phyloP scores from a whole-genome alignment of 2,888 invertebrate species.

The Empis livida region DNA sequence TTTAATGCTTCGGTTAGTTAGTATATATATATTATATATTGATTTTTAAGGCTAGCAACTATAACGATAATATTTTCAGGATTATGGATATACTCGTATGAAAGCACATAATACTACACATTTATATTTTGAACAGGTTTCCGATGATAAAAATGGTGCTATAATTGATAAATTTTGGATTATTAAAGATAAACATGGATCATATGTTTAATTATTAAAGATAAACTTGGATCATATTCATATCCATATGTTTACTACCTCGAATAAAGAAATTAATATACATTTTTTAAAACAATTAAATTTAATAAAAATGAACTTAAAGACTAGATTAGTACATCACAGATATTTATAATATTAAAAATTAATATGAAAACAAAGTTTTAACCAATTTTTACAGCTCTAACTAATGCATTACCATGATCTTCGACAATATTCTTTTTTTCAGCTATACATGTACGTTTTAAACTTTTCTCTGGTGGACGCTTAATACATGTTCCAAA shows the following conservation, averaged over 20 bases:
- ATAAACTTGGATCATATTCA: too few species aligned
- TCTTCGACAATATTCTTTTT: conserved; percentile 24
- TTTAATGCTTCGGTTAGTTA: conserved; percentile 50
- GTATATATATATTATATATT: too few species aligned
- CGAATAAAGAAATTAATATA: conserved; percentile 1
- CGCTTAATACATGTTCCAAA: conserved; percentile 40
- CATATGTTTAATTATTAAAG: conserved; percentile 13
- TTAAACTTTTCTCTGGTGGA: conserved; percentile 37
- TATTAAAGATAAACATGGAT: conserved; percentile 41
- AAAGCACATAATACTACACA: conserved; percentile 69
- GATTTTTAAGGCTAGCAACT: too few species aligned
- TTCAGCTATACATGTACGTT: conserved; percentile 47
- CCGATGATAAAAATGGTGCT: conserved; percentile 54
- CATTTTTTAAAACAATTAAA: not conserved
- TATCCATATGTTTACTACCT: too few species aligned
- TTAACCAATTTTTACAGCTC: conserved; percentile 15
- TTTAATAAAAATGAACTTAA: not conserved
- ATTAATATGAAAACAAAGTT: too few species aligned
- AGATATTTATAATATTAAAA: too few species aligned
- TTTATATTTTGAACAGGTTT: conserved; percentile 78
- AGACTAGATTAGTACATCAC: too few species aligned
- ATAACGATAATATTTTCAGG: conserved; percentile 27
- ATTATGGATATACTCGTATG: conserved; percentile 88
- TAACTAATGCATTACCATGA: conserved; percentile 28
- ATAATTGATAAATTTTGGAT: conserved; percentile 57